Evolutionary conservation across 2,113 vertebrate species (phyloP).

Genomic region (Acrocephalus arundinaceus): DNA sequence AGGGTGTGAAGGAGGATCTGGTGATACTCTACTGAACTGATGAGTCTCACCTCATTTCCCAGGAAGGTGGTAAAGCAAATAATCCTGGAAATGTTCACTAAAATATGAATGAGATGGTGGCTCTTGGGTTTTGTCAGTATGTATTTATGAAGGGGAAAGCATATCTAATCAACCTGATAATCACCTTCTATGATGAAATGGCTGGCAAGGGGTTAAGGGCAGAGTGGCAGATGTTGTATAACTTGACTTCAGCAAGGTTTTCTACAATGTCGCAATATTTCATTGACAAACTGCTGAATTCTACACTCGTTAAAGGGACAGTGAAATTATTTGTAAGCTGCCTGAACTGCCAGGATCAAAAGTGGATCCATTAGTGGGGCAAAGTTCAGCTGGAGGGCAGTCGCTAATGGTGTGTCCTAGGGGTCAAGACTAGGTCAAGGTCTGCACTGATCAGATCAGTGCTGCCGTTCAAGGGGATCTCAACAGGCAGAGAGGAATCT

Average conservation of each 20-base stretch:
- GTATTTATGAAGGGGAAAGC: neutral
- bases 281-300: neutral
- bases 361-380: neutral
- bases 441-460: neutral
- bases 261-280: neutral
- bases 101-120: neutral
- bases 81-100: neutral
- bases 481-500: neutral
- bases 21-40: neutral
- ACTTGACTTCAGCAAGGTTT: neutral
- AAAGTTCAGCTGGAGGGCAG: neutral
- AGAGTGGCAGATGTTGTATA: neutral
- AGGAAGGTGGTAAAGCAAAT: neutral
- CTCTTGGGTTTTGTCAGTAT: neutral
- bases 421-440: neutral
- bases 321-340: neutral
- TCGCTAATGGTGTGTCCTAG: neutral
- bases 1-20: neutral
- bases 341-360: neutral
- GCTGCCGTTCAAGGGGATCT: neutral
- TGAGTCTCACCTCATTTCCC: neutral
- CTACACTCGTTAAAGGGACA: neutral
- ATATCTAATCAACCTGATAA: neutral
- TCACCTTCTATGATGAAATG: neutral
- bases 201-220: neutral